Evolutionary conservation across 2,113 vertebrate species (phyloP).

Genomic region (Ancistrus triradiatus): DNA sequence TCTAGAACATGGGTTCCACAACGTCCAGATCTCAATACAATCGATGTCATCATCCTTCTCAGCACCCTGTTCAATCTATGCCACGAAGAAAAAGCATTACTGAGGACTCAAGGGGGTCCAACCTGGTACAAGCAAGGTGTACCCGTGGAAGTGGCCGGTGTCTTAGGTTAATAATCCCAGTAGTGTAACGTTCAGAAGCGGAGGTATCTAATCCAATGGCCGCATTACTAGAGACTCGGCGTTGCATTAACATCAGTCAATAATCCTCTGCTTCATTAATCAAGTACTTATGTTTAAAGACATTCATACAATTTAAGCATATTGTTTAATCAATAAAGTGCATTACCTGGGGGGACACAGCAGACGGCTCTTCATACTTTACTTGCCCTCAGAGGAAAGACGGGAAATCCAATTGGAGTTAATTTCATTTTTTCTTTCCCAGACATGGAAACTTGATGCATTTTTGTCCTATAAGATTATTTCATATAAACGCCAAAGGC

Average conservation of each 20-base stretch:
- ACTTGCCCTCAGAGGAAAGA: background rate
- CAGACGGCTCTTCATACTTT: constrained; percentile 6
- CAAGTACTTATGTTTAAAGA: constrained; percentile 45
- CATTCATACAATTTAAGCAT: constrained; percentile 48
- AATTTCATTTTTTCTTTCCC: background rate
- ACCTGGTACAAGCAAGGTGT: no score
- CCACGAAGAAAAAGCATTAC: no score
- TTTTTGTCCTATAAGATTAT: background rate
- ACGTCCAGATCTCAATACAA: no score
- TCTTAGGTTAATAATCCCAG: constrained; percentile 52
- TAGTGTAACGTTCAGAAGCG: constrained; percentile 51
- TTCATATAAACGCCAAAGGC: no score
- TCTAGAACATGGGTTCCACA: no score
- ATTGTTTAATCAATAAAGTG: constrained; percentile 51
- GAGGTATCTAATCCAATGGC: constrained; percentile 50
- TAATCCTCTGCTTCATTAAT: constrained; percentile 49
- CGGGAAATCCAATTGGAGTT: background rate
- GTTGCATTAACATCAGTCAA: constrained; percentile 47
- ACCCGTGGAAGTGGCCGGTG: constrained; percentile 39
- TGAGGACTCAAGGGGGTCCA: no score
- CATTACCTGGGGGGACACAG: constrained; percentile 38
- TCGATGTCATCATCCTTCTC: no score
- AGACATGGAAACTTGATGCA: background rate
- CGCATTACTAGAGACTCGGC: constrained; percentile 35
- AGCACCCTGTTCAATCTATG: no score